Conservation (phyloP, 2,888 invertebrate genomes). For the Ferdinandea cuprea region DNA sequence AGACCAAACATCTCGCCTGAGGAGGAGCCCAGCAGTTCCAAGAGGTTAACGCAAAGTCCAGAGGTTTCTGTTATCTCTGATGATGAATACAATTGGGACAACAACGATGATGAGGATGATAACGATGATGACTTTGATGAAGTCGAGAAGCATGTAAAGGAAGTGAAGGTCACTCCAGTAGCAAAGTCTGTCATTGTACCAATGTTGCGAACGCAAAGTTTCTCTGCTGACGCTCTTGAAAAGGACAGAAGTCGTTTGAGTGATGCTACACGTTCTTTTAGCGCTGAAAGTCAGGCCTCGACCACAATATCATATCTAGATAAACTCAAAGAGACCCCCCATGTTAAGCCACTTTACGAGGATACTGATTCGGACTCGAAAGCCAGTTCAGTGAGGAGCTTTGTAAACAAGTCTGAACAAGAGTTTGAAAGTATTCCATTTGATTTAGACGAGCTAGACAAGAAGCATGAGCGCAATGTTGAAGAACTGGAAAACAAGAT, state of each 20-base stretch:
- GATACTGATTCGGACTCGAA: slow-evolving; percentile 82
- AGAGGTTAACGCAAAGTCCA: slow-evolving; percentile 78
- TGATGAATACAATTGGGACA: slow-evolving; percentile 78
- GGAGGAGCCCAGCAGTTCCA: slow-evolving; percentile 78
- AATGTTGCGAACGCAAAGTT: slow-evolving; percentile 78
- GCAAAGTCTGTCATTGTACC: slow-evolving; percentile 80
- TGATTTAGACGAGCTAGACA: slow-evolving; percentile 84
- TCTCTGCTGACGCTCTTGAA: slow-evolving; percentile 76
- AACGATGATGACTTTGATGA: slow-evolving; percentile 79
- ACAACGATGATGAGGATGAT: slow-evolving; percentile 78
- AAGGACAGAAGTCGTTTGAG: slow-evolving; percentile 70
- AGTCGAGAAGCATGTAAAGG: slow-evolving; percentile 82
- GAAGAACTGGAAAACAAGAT: slow-evolving; percentile 85
- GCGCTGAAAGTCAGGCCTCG: slow-evolving; percentile 75
- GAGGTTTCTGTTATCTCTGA: slow-evolving; percentile 80
- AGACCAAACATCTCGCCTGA: slow-evolving; percentile 77
- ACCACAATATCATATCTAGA: slow-evolving; percentile 78
- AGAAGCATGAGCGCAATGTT: slow-evolving; percentile 78
- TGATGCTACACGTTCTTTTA: slow-evolving; percentile 76
- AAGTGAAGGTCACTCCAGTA: slow-evolving; percentile 82
- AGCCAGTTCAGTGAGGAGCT: slow-evolving; percentile 81
- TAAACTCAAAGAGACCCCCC: slow-evolving; percentile 78
- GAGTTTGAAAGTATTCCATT: slow-evolving; percentile 84
- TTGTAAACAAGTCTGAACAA: slow-evolving; percentile 82
- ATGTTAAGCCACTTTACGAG: slow-evolving; percentile 80